Evolutionary conservation across 1,140 invertebrate species (phyloP), one percentile per base, ranked within the genome.

Genomic region (Hermetia illucens): DNA sequence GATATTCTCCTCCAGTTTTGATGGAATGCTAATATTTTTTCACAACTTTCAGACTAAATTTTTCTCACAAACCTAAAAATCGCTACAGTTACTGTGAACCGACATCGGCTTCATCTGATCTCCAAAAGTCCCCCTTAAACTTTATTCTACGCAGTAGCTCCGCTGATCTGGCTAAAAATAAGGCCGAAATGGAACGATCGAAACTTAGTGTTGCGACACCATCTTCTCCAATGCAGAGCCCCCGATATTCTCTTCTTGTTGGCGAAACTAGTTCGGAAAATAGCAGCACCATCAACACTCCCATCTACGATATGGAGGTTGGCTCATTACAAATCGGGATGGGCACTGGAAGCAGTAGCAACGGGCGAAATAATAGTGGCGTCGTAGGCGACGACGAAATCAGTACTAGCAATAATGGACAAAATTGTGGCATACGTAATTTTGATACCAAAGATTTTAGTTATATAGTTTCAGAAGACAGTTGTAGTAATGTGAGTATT

Each of bases 261-360:
- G 38, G 39, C 5, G 45, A 47, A 13, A 49, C 43, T 18, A 58
- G 55, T 29, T 60, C 57, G 1, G 58, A 60, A 34, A 54, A 55
- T 38, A 61, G 58, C 36, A 57, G 52, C 20, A 50, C 58, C 2
- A 48, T 58, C 9, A 61, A 50, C 41, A 60, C 57, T 3, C 57
- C 57, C 12, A 51, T 55, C 19, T 58, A 55, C 42, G 58, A 61
- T 33, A 49, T 60, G 49, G 57, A 61, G 57, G 16, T 55, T 13
- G 44, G 39, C 17, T 59, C 54, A 2, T 44, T 55, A 35, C 55
- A 57, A 38, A 40, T 50, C 17, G 38, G 57, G 4, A 25, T 58
- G 9, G 48, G 46, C 21, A 36, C 53, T 6, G 55, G 54, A 41
- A 34, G 43, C 4, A 47, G 24, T 9, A 38, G 48, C 22, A 50